Evolutionary conservation across 1,140 invertebrate genomes (phyloP), one percentile per base, ranked within the genome.

Genomic region (Drosophila chauvacae): DNA sequence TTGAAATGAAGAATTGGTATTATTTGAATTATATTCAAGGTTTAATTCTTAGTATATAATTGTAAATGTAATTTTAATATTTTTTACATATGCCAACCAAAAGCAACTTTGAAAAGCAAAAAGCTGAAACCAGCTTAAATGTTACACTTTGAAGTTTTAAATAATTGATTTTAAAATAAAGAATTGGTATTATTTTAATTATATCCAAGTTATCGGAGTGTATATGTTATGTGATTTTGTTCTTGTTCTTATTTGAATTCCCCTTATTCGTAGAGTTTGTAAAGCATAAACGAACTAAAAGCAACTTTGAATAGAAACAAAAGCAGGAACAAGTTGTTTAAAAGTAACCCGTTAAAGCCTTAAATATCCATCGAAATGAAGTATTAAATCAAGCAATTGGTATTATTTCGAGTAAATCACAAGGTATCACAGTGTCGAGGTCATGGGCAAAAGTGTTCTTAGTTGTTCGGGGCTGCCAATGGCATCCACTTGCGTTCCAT

Each of bases 401-500:
- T 33, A 37, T 39, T 39, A 26, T 26, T 39, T 26, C 0, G 4
- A n/a, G n/a, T 3, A 39, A 26, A 23, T 37, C 7, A 3, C 20
- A 10, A n/a, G 53, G 53, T 39, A 56, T 56, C 5, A 1, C 14
- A 23, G 20, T 16, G 20, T 56, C 35, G 53, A 39, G 53, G 35
- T 14, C 53, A 23, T 39, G 20, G 53, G 35, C 14, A 56, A 56
- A 39, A 26, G 9, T 56, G 53, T 63, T 37, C 30, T 53, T 20
- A 39, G 53, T 48, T 58, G 59, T 70, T 62, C 23, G 58, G 44
- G 30, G 11, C 65, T 60, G 63, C 16, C 51, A 63, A 73, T 82
- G 57, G 80, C 83, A 87, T 88, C 85, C 84, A 87, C 80, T 78
- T 75, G 84, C 58, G 77, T 74, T 87, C 80, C 84, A 87, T 65